Evolutionary conservation across 2,888 invertebrate species (phyloP), one percentile per base, ranked within the genome.

Genomic region (Iselma pallidipennis): DNA sequence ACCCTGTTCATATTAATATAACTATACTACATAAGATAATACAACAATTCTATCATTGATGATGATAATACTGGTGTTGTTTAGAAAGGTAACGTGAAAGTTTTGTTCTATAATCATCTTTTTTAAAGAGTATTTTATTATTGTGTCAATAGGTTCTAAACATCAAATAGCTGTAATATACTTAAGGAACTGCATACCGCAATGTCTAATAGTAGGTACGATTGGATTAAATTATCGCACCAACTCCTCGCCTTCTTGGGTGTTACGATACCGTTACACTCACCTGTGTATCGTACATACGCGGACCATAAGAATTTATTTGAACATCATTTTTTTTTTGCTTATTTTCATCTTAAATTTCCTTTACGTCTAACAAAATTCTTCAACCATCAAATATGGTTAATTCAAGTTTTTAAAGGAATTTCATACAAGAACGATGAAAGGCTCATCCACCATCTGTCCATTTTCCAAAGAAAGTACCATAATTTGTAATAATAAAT

Each of bases 61-160:
- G 16, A 28, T 37, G 37, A 42, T 21, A 29, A 28, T 51, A 14
- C 12, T 51, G 21, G 28, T 51, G 51, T 51, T 63, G 67, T 66
- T 66, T 66, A 67, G 69, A 69, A 69, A 69, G 67, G 69, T 63
- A 42, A 10, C 55, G 69, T 67, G 66, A 69, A 66, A 66, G 66
- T 66, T n/a, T n/a, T 49, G 67, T 65, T 65, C 66, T 67, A 19
- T 42, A 10, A 42, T 42, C 63, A 67, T 66, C 66, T 66, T 65
- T 58, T 57, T n/a, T n/a, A n/a, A n/a, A n/a, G 63, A 61, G 59
- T 61, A n/a, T 26, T 56, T 61, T 19, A 51, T 65, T 66, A 67
- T 63, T 64, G 66, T 67, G 67, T 67, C 66, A 67, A 67, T 66
- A 63, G 66, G 66, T 65, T 66, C 65, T 59, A 62, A 57, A 55